Conservation (phyloP, 2,797 vertebrate species). For the Chelidonichthys spinosus region DNA sequence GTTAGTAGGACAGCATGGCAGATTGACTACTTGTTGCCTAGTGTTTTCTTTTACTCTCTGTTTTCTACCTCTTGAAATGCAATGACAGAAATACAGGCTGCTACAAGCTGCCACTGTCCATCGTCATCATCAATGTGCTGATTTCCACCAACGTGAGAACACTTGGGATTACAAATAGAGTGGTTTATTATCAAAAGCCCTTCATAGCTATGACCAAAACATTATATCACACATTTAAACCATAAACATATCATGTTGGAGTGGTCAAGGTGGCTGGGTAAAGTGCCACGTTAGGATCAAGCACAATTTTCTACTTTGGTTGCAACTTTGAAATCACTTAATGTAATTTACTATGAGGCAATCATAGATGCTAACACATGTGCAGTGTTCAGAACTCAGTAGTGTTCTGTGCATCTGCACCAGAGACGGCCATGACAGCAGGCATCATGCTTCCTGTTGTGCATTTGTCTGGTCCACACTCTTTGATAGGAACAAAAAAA, state of each 20-base stretch:
- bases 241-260: too few species aligned
- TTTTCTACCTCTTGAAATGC: background rate
- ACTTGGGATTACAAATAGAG: background rate
- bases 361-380: background rate
- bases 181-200: background rate
- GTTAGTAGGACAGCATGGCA: background rate
- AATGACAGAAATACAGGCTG: background rate
- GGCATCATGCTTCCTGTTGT: too few species aligned
- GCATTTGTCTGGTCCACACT: too few species aligned
- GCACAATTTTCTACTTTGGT: too few species aligned
- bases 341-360: background rate
- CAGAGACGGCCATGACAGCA: too few species aligned
- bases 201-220: accelerated
- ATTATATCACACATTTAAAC: accelerated
- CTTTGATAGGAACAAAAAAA: too few species aligned
- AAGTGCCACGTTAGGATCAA: too few species aligned
- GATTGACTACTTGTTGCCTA: background rate
- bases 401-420: too few species aligned
- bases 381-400: too few species aligned
- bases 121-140: background rate
- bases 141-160: background rate
- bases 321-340: background rate
- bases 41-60: background rate
- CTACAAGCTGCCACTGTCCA: background rate
- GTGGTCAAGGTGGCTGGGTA: too few species aligned